A percentile compares a stretch with the other conserved stretches of the same genome.
phyloP scores from a whole-genome alignment of 2,113 vertebrate genomes.

The Odobenus rosmarus region DNA sequence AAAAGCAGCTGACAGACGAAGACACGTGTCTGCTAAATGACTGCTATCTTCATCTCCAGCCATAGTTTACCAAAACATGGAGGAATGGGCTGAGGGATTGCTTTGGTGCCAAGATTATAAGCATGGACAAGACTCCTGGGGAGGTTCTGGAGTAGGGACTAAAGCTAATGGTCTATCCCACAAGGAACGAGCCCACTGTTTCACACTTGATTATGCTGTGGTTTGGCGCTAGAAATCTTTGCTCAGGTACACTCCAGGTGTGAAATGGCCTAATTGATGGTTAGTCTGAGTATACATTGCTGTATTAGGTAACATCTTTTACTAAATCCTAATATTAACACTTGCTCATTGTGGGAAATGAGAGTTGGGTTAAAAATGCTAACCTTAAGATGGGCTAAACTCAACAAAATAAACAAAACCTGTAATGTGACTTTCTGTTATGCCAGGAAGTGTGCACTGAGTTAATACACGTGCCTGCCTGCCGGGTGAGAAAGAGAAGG shows the following conservation, averaged over 20 bases:
- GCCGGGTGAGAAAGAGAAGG: neutral
- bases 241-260: neutral
- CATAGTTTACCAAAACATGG: neutral
- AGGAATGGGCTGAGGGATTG: constrained; percentile 39
- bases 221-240: neutral
- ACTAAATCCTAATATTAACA: neutral
- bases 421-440: neutral
- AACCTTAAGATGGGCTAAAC: neutral
- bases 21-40: constrained; percentile 46
- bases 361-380: neutral
- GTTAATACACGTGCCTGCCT: neutral
- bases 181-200: neutral
- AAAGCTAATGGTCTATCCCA: constrained; percentile 12
- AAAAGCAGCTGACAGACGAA: constrained; percentile 63
- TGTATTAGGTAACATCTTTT: accelerated
- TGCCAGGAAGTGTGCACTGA: neutral
- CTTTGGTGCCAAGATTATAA: neutral
- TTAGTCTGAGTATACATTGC: neutral
- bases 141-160: neutral
- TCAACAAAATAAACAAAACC: neutral
- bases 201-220: neutral
- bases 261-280: neutral
- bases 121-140: accelerated
- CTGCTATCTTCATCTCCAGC: neutral
- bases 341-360: neutral